A percentile compares a stretch with the other conserved stretches of the same genome.
Conservation (phyloP, 2,888 invertebrate species). For the Lissonota sp. region DNA sequence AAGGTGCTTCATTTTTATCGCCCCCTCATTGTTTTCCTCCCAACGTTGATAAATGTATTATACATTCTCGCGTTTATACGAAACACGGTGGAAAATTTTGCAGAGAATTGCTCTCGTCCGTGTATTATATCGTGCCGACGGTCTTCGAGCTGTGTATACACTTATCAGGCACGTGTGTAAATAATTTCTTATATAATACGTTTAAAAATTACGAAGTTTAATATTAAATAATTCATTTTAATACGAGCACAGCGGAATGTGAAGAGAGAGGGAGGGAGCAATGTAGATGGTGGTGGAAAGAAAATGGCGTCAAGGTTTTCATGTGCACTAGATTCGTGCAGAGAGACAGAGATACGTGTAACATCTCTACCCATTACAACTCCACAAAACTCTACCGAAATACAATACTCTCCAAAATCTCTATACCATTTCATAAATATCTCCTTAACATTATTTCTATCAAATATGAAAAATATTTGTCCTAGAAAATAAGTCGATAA, state of each 20-base stretch:
- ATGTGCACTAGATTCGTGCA: conserved; percentile 36
- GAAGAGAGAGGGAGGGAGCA: conserved; percentile 41
- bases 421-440: too few relatives aligned
- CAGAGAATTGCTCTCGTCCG: conserved; percentile 54
- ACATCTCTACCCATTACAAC: too few relatives aligned
- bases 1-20: conserved; percentile 16
- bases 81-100: conserved; percentile 34
- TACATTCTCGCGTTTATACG: conserved; percentile 24
- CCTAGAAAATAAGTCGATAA: too few relatives aligned
- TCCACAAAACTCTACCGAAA: too few relatives aligned
- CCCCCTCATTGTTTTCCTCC: neutral
- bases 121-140: conserved; percentile 3
- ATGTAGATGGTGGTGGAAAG: conserved; percentile 66
- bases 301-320: conserved; percentile 49
- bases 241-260: conserved; percentile 83
- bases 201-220: conserved; percentile 86
- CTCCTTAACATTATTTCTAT: too few relatives aligned
- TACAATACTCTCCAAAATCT: too few relatives aligned
- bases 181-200: conserved; percentile 82
- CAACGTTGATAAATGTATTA: conserved; percentile 39
- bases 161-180: conserved; percentile 68
- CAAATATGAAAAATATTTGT: too few relatives aligned
- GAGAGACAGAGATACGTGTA: conserved; percentile 18
- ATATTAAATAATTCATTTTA: conserved; percentile 87
- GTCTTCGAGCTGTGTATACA: conserved; percentile 20